A percentile compares a stretch with the other conserved stretches of the same genome.
These are phyloP conservation scores for Hirtodrosophila alboralis DNA, from an alignment of 2,888 invertebrate genomes.

Conservation along the genomic window DNA sequence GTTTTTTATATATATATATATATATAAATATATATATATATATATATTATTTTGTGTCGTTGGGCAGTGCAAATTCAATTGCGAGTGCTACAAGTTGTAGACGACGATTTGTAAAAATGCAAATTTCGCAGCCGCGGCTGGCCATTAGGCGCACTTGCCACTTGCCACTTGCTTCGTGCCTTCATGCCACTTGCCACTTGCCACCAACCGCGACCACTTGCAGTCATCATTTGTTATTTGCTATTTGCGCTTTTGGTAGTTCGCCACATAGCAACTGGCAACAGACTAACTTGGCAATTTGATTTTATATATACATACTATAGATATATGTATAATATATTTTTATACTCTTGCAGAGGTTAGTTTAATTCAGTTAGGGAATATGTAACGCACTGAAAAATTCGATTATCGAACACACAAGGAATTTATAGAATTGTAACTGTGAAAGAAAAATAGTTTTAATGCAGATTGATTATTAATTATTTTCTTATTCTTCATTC, in stretches of 20 bases:
- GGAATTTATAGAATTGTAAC: too few species aligned
- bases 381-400: too few species aligned
- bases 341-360: too few species aligned
- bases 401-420: too few species aligned
- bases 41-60: constrained; percentile 15
- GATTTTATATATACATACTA: constrained; percentile 20
- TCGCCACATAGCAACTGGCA: constrained; percentile 31
- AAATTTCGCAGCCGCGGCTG: constrained; percentile 52
- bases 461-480: too few species aligned
- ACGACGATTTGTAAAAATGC: constrained; percentile 72
- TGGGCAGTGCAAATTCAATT: constrained; percentile 53
- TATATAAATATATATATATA: too few species aligned
- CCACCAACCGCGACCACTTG: constrained; percentile 51
- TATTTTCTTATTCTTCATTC: too few species aligned
- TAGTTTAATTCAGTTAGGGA: too few species aligned
- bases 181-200: constrained; percentile 27
- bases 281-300: constrained; percentile 26
- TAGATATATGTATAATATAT: not conserved
- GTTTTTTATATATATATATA: not conserved
- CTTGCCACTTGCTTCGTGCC: constrained; percentile 4
- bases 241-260: constrained; percentile 33
- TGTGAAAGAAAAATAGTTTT: too few species aligned
- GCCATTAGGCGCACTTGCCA: constrained; percentile 37
- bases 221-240: constrained; percentile 57
- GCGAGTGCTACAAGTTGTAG: constrained; percentile 61